Conservation (phyloP, 1,140 invertebrate genomes). For the Pentalonia nigronervosa region DNA sequence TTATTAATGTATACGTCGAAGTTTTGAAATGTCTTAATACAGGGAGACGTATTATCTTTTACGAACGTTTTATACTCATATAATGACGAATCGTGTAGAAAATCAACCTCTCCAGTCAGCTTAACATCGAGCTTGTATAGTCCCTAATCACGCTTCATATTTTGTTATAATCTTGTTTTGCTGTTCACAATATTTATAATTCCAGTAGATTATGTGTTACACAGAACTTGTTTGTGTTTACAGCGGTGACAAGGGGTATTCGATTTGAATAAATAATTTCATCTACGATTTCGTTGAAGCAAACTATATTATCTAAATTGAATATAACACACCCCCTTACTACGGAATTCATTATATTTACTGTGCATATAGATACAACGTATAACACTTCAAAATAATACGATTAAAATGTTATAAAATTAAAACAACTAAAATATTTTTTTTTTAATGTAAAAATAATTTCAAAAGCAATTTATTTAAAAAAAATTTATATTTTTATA, state of each 20-base stretch:
- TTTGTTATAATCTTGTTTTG: not conserved
- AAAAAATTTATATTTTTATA: too few species aligned
- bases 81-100: not conserved
- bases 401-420: not conserved
- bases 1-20: not conserved
- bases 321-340: not conserved
- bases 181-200: not conserved
- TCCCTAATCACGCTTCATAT: not conserved
- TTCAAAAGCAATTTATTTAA: not conserved
- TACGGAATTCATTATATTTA: not conserved
- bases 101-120: not conserved
- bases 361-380: not conserved
- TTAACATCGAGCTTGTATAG: not conserved
- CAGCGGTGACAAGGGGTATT: not conserved
- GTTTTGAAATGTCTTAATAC: not conserved
- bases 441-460: not conserved
- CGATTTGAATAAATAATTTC: not conserved
- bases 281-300: not conserved
- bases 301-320: not conserved
- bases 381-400: not conserved
- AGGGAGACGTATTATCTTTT: not conserved
- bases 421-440: not conserved
- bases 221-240: not conserved
- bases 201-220: not conserved
- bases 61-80: not conserved